Evolutionary conservation across 2,797 vertebrate genomes (phyloP), one percentile per base, ranked within the genome.

Genomic region (Bryconaethiops microstoma): DNA sequence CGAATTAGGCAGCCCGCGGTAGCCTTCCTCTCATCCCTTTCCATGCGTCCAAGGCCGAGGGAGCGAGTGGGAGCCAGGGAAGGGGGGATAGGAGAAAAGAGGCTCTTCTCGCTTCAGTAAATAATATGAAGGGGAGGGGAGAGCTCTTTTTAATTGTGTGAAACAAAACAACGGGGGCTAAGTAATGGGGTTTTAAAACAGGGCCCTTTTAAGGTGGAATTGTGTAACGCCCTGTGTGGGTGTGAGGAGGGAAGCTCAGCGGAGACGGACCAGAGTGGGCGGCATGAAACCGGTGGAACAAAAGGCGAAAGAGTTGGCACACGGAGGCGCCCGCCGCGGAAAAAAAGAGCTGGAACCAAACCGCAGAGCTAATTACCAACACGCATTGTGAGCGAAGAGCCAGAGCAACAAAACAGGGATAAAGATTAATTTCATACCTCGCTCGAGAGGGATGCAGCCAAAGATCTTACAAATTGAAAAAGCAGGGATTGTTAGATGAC

Each of bases 171-270:
- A 92, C 90, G 89, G 91, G 91, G 88, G 89, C 90, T 91, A 89
- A 92, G 92, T 93, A 94, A 93, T 93, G 90, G 90, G 90, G 87
- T 91, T 93, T 93, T 93, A 92, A 93, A 93, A 90, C 77, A 88
- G 89, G 88, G 89, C 90, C 91, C 89, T 93, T 93, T 94, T 86
- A 71, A 55, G 81, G 42, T 77, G 50, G 67, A 81, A 74, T 77
- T 74, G 84, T 77, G 72, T 81, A 85, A 72, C 74, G 62, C 77
- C 72, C 76, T 67, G 80, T 85, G 81, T 84, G 80, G 83, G 86
- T 65, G 85, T 65, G 76, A 78, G 68, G 82, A 82, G 82, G 73
- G 72, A 87, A 85, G 88, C 86, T 88, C 83, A 90, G 88, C 88
- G 88, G 90, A 87, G 88, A 87, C 21, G 76, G 88, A 90, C 87